Evolutionary conservation across 2,888 invertebrate species (phyloP), one percentile per base, ranked within the genome.

Genomic region (Polietes domitor): DNA sequence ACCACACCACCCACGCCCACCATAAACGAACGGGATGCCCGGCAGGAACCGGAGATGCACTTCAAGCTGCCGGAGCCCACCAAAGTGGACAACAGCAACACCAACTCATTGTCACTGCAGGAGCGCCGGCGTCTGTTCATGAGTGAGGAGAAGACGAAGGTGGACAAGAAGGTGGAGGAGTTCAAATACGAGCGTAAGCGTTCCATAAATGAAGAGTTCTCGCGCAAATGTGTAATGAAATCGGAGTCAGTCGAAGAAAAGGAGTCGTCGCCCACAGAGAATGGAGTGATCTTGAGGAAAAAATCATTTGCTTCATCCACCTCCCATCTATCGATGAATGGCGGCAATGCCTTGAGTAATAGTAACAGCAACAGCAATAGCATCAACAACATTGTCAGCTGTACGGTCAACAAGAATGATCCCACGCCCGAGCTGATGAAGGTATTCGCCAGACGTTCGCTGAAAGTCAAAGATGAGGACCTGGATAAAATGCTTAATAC

Each of bases 401-500:
- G n/a, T n/a, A n/a, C n/a, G n/a, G 86, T 80, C 37, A 37, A 9
- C 12, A n/a, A n/a, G n/a, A 87, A 77, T 47, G 95, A 96, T 79
- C 95, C 95, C 43, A 96, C 96, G 89, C 96, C 96, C 0, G 96
- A 96, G 91, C 90, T 96, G 9, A 95, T 96, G 94, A 96, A 96
- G 92, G 96, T 96, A 0, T 96, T 96, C 89, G 96, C 96, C 0
- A 93, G 96, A 58, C 92, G 96, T 79, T 96, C 96, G n/a, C 92
- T 96, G 0, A 96, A 96, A 92, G 93, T 96, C n/a, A 96, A 96
- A 92, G 96, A 96, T 4, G 96, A 96, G 55, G 92, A 95, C 80
- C 93, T 94, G 0, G 84, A 86, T 50, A 85, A 88, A 85, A 82
- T 87, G 12, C 28, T 85, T 2, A 80, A 61, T 12, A 50, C 53